A percentile compares a stretch with the other conserved stretches of the same genome.
Conservation (phyloP, 2,888 invertebrate genomes). For the Ormyrus pomaceus region DNA sequence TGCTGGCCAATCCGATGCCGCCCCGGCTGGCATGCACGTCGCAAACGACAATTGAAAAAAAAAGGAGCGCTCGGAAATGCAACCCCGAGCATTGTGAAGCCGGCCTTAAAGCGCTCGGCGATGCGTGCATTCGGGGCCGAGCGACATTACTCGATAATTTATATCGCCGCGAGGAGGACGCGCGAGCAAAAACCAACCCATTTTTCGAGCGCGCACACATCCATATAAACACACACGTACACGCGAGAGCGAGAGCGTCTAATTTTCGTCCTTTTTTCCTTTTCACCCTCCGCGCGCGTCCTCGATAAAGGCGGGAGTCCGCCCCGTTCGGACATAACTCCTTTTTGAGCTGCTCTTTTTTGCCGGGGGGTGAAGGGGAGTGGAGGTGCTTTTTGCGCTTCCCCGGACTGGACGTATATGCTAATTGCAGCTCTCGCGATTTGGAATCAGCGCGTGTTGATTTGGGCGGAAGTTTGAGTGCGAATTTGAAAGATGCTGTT, state of each 20-base stretch:
- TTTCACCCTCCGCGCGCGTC: background rate
- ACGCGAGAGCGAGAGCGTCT: background rate
- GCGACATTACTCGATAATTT: constrained; percentile 49
- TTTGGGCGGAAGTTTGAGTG: too few relatives aligned
- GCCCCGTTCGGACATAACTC: background rate
- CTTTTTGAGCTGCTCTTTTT: background rate
- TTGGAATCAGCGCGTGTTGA: too few relatives aligned
- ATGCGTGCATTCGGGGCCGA: constrained; percentile 19
- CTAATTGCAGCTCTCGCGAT: too few relatives aligned
- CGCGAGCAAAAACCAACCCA: constrained; percentile 59
- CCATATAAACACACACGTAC: background rate
- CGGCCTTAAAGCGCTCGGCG: constrained; percentile 35
- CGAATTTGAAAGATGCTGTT: too few relatives aligned
- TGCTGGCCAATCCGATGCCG: too few relatives aligned
- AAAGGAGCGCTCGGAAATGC: background rate
- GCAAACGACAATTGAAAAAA: background rate
- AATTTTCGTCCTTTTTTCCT: constrained; percentile 28
- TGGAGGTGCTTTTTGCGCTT: too few relatives aligned
- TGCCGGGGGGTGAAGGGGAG: too few relatives aligned
- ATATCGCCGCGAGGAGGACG: constrained; percentile 11
- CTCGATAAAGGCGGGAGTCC: constrained; percentile 14
- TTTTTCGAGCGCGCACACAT: constrained; percentile 50
- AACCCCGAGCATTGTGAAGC: constrained; percentile 6
- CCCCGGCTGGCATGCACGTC: too few relatives aligned
- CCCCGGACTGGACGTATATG: too few relatives aligned